Evolutionary conservation across 1,140 invertebrate species (phyloP).

Genomic region (Camponotus pennsylvanicus): DNA sequence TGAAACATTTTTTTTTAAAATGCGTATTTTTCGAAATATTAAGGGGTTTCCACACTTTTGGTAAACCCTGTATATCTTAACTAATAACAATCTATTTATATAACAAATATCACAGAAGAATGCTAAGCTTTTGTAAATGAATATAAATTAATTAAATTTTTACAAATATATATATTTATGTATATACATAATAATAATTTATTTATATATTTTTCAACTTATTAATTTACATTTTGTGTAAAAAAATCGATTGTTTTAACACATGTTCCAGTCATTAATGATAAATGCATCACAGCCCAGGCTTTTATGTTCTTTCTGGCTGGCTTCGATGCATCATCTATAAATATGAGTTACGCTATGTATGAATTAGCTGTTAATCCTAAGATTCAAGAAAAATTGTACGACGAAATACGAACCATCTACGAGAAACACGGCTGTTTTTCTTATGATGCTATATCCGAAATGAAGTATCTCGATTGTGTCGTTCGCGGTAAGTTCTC

Average conservation of each 20-base stretch:
- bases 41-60: no score
- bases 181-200: not conserved
- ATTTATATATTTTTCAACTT: not conserved
- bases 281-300: constrained; percentile 67
- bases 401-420: constrained; percentile 72
- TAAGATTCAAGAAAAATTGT: constrained; percentile 77
- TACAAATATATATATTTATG: no score
- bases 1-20: no score
- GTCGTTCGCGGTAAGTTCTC: constrained; percentile 68
- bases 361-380: constrained; percentile 75
- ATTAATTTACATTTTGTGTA: not conserved
- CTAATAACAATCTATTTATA: no score
- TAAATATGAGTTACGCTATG: constrained; percentile 68
- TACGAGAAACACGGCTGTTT: constrained; percentile 68
- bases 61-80: no score
- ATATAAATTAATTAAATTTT: not conserved
- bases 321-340: constrained; percentile 73
- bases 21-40: no score
- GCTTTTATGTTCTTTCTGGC: constrained; percentile 74
- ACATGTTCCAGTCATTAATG: constrained; percentile 40
- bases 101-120: no score
- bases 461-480: constrained; percentile 84
- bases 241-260: not conserved
- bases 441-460: constrained; percentile 81
- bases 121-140: not conserved